Percentiles rank a stretch among this genome's conserved stretches.
phyloP scores from a whole-genome alignment of 2,113 vertebrate genomes.

The Alethe diademata region DNA sequence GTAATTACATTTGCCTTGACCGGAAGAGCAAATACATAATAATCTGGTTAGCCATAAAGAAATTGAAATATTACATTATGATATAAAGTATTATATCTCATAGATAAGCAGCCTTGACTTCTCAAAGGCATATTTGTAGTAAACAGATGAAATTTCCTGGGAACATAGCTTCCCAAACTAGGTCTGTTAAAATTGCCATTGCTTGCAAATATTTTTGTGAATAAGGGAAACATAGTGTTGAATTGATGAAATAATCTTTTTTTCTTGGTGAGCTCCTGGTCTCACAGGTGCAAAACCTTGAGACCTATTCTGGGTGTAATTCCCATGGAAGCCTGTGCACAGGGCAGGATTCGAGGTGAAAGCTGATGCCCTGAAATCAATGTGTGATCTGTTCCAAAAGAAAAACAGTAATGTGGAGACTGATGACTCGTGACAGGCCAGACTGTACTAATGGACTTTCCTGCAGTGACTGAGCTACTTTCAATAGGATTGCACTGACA shows the following conservation, averaged over 20 bases:
- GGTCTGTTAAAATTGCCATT: not conserved
- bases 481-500: not conserved
- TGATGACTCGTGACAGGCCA: not conserved
- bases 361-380: not conserved
- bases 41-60: not conserved
- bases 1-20: not conserved
- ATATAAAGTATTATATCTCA: not conserved
- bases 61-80: not conserved
- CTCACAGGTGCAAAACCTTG: not conserved
- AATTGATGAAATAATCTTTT: not conserved
- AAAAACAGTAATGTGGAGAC: not conserved
- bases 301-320: not conserved
- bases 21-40: not conserved
- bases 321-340: not conserved
- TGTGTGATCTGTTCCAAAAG: not conserved
- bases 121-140: not conserved
- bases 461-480: not conserved
- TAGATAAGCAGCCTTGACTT: not conserved
- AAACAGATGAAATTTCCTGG: not conserved
- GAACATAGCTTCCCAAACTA: not conserved
- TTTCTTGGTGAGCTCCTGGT: not conserved
- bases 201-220: not conserved
- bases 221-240: not conserved
- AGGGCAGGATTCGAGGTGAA: not conserved
- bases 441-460: not conserved